Base-by-base conservation (phyloP, 1,140 invertebrate genomes). In the Sarcophaga bullata region DNA sequence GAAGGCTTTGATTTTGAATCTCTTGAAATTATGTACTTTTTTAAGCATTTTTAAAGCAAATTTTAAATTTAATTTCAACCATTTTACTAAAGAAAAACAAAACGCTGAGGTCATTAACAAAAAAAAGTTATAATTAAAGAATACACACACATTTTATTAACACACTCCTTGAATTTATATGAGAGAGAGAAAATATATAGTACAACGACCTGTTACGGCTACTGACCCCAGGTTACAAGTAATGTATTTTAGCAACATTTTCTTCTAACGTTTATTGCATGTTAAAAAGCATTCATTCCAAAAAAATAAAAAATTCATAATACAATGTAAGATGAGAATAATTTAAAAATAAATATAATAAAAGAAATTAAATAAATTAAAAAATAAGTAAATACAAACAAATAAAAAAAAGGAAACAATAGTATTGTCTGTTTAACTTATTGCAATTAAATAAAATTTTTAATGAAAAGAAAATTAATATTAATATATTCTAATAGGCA, bases 131-230 rank as follows among this genome's bases (percentile, higher is more conserved):
- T 4, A 37, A 37, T 37, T 37, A 37, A 37, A 37, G 4, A 37
- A 37, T 2, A 37, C 25, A 37, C 25, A 37, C 25, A 37, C 25
- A 37, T 37, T 37, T 37, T 37, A 37, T 37, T 37, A 37, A 37
- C 1, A 37, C 25, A 37, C 25, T 37, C 25, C 25, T 37, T 37
- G 25, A 37, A 37, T 37, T 37, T 37, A 4, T 37, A 37, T n/a
- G n/a, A 37, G 25, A 37, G 25, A 37, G 25, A 37, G 25, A 37
- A 37, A 37, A 37, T 37, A 37, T 19, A 15, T 68, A 68, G 62
- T 17, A 68, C 62, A 68, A 68, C 17, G 19, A 68, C 62, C 62
- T 68, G 62, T 68, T 68, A 68, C n/a, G 62, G n/a, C n/a, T 10
- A 68, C 7, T 58, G 17, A 68, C n/a, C 62, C 9, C 6, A 58